Conservation (phyloP, 2,888 invertebrate genomes). For the Suillia variegata region DNA sequence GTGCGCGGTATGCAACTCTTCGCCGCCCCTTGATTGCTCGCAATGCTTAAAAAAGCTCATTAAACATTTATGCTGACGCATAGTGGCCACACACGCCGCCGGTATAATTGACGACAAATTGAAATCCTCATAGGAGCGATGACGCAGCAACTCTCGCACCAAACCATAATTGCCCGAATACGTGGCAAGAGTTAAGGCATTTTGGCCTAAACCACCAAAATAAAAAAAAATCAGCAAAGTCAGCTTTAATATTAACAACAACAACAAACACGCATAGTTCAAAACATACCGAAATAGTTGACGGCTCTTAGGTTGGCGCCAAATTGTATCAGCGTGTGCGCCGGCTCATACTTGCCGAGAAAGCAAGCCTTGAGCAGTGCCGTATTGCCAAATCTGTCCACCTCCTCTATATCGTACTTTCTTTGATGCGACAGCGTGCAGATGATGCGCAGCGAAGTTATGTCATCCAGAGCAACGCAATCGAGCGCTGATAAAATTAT, state of each 20-base stretch:
- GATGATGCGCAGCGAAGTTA: conserved; percentile 38
- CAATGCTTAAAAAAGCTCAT: conserved; percentile 40
- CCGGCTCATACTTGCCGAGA: conserved; percentile 45
- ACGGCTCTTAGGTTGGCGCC: conserved; percentile 48
- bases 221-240: no score
- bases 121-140: conserved; percentile 53
- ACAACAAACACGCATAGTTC: background rate
- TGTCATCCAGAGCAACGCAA: conserved; percentile 42
- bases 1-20: conserved; percentile 43
- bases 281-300: conserved; percentile 49
- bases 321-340: conserved; percentile 40
- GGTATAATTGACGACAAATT: conserved; percentile 55
- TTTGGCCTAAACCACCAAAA: conserved; percentile 46
- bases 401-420: conserved; percentile 41
- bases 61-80: conserved; percentile 43
- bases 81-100: conserved; percentile 52
- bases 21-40: conserved; percentile 32
- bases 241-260: background rate
- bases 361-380: conserved; percentile 56
- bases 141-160: conserved; percentile 43
- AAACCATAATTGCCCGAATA: conserved; percentile 43
- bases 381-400: conserved; percentile 57
- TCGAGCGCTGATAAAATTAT: conserved; percentile 41
- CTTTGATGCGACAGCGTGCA: conserved; percentile 35
- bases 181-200: conserved; percentile 56